Conservation (phyloP, 2,888 invertebrate species). For the Aplocera efformata region DNA sequence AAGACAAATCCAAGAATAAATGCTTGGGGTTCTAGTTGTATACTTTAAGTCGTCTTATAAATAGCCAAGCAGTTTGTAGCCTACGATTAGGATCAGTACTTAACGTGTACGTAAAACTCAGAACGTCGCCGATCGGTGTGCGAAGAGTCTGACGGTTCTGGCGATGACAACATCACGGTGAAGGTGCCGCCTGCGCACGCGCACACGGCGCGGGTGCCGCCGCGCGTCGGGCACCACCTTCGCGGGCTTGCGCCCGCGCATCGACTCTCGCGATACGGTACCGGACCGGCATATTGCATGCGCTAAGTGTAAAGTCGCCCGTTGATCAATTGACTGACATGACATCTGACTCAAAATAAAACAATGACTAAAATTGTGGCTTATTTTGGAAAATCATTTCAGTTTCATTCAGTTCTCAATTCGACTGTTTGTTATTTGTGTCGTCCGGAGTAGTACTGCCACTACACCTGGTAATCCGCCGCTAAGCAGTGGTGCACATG, state of each 20-base stretch:
- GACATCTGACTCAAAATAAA: slow-evolving; percentile 2
- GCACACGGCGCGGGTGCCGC: slow-evolving; percentile 29
- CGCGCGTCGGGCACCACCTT: slow-evolving; percentile 20
- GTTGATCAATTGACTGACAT: not conserved
- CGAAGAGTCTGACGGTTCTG: slow-evolving; percentile 79
- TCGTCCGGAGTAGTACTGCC: too few species aligned
- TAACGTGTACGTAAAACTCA: slow-evolving; percentile 15
- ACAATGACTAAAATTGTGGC: too few species aligned
- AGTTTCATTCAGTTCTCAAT: too few species aligned
- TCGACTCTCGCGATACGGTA: slow-evolving; percentile 52
- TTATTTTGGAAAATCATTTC: too few species aligned
- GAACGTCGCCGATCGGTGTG: slow-evolving; percentile 35
- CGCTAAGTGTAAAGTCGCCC: not conserved
- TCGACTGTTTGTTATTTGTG: too few species aligned
- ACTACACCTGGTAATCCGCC: too few species aligned
- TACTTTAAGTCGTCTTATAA: too few species aligned
- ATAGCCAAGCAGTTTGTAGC: too few species aligned
- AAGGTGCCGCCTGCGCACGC: slow-evolving; percentile 67
- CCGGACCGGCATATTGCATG: slow-evolving; percentile 23
- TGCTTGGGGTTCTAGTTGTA: too few species aligned
- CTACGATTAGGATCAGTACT: not conserved
- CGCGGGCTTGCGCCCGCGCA: slow-evolving; percentile 32
- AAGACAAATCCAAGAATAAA: too few species aligned
- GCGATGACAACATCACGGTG: slow-evolving; percentile 80
- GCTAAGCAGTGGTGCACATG: too few species aligned